These are phyloP conservation scores for Mylabris phalerata DNA, from an alignment of 1,140 invertebrate species.

Conservation along the genomic window DNA sequence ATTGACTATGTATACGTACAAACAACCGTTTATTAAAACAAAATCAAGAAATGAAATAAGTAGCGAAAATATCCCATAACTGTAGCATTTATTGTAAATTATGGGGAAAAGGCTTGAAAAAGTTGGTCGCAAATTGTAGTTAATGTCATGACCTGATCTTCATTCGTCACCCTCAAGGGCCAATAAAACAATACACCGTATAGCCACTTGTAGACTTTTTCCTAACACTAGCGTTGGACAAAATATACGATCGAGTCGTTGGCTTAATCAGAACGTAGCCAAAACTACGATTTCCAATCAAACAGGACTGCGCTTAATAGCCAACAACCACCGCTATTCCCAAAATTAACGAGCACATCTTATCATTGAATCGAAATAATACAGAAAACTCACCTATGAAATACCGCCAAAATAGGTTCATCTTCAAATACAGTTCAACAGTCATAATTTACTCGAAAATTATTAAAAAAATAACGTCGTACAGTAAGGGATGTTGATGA, in stretches of 20 bases:
- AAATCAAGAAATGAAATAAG: no score
- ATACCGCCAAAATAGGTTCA: constrained; percentile 21
- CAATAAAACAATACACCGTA: constrained; percentile 33
- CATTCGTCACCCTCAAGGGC: constrained; percentile 32
- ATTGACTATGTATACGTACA: constrained; percentile 1
- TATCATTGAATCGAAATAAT: neutral
- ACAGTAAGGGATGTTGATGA: constrained; percentile 21
- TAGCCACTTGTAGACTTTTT: constrained; percentile 28
- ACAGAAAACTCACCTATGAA: constrained; percentile 15
- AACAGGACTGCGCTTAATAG: constrained; percentile 28
- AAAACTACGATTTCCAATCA: constrained; percentile 28
- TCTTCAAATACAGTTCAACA: constrained; percentile 15
- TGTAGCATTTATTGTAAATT: neutral
- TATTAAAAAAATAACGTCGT: neutral
- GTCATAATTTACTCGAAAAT: constrained; percentile 5
- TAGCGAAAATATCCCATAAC: no score
- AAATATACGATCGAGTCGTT: constrained; percentile 19
- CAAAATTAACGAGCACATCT: neutral
- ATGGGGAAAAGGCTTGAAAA: neutral
- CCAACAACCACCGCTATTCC: constrained; percentile 8
- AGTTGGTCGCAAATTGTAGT: constrained; percentile 14
- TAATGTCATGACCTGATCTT: constrained; percentile 32
- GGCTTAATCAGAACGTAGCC: constrained; percentile 24
- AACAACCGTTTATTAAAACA: no score
- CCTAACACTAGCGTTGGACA: constrained; percentile 25